Evolutionary conservation across 2,113 vertebrate genomes (phyloP), one percentile per base, ranked within the genome.

Genomic region (Paedocypris sp.): DNA sequence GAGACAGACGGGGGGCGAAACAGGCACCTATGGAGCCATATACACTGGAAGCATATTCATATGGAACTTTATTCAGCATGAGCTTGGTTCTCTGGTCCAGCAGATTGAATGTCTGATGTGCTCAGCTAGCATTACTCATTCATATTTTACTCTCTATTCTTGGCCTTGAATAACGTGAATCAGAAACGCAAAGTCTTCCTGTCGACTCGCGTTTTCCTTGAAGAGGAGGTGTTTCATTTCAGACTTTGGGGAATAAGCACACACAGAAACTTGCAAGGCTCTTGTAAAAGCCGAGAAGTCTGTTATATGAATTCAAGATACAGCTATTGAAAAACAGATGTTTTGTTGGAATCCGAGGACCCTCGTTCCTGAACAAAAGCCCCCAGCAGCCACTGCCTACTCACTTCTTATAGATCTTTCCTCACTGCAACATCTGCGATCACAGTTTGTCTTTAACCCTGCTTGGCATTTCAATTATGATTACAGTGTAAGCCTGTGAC

Each of bases 291-390:
- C 26, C 5, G 28, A 62, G 53, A 41, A 36, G 58, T 66, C 69
- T 74, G 68, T 54, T 68, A 60, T 54, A 68, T 68, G 68, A 68
- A 71, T 74, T 67, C 61, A 58, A 45, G 19, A 46, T 46, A 49
- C 50, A 47, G 56, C 50, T 32, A 45, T 59, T 61, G 59, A 71
- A 68, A 75, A 72, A 64, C 73, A 75, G 73, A 70, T 72, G 67
- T 72, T 72, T 51, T 31, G 38, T n/a, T 50, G 52, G 52, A 58
- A 64, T 57, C 13, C 4, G 9, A 50, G 56, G 39, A 57, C 63
- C 60, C 28, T 46, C 61, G 65, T 51, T 46, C 42, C 41, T 48
- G 60, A 41, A 64, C 23, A 33, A 73, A 66, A 61, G 60, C 32
- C 38, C 52, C 53, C 38, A 28, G 33, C 47, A 59, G 50, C 28